Base-by-base conservation (phyloP, 2,888 invertebrate genomes). In the Fragum whitleyi region DNA sequence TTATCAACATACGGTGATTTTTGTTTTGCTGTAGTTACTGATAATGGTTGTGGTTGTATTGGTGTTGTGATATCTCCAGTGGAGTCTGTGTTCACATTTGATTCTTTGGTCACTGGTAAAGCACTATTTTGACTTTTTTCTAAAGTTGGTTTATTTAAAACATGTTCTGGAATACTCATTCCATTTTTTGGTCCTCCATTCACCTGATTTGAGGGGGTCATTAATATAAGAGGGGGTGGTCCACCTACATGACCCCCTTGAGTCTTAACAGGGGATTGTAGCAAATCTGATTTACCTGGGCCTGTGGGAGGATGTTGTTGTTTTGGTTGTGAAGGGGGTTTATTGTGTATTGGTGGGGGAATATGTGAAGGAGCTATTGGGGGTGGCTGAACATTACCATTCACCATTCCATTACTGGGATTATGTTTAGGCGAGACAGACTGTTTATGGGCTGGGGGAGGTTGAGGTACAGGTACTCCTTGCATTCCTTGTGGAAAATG, bases 41-140 rank as follows among this genome's bases (percentile, higher is more conserved):
- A 55, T 19, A 76, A 68, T 32, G 73, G 39, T 21, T 68, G 55
- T 51, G 81, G 79, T 9, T 65, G 55, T 19, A 75, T 71, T 26
- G 73, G 76, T 21, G 69, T 59, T 16, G n/a, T 32, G 16, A 36
- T 16, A 19, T 32, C 32, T 14, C 28, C 28, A 11, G 19, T 32
- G 5, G 39, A 21, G 0, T 36, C 36, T 16, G 19, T 19, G 5
- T 21, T 29, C 11, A 2, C 3, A 36, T 1, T 9, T 6, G 32
- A 36, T 14, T n/a, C 32, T 32, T 19, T 14, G 21, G 29, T 36
- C 32, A 62, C 62, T 19, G 36, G 62, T 32, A 28, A 21, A n/a
- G 62, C 7, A 62, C 21, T 32, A 36, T 36, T 62, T 42, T 65
- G 65, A 26, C n/a, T 21, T 19, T n/a, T 28, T 6, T 19, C 42